Conservation (phyloP, 2,888 invertebrate genomes). For the Lacanobia oleracea region DNA sequence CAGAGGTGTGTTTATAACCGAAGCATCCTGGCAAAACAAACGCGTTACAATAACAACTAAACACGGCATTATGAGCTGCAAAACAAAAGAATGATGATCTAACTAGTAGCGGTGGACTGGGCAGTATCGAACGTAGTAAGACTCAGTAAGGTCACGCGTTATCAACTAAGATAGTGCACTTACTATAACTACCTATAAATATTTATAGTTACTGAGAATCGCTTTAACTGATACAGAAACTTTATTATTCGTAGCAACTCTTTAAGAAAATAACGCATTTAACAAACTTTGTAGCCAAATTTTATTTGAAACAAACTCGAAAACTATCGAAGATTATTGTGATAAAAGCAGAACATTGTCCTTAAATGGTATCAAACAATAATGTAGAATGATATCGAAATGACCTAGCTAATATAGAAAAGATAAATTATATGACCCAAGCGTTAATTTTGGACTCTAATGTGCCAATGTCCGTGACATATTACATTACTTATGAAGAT, state of each 20-base stretch:
- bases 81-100: conserved; percentile 53
- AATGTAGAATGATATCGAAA: background rate
- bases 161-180: conserved; percentile 59
- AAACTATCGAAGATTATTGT: too few relatives aligned
- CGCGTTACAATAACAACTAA: conserved; percentile 39
- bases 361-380: background rate
- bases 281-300: background rate
- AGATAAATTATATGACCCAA: conserved; percentile 19
- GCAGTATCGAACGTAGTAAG: conserved; percentile 35
- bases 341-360: background rate
- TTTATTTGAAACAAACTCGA: too few relatives aligned
- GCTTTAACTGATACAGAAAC: conserved; percentile 26
- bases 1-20: conserved; percentile 37
- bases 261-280: background rate
- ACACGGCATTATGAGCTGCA: conserved; percentile 28
- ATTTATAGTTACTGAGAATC: conserved; percentile 45
- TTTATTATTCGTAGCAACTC: conserved; percentile 14
- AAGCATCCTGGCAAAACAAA: conserved; percentile 30
- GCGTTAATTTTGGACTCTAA: conserved; percentile 21
- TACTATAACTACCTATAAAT: conserved; percentile 33
- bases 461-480: conserved; percentile 26
- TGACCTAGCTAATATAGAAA: conserved; percentile 15
- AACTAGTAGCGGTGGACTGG: conserved; percentile 17
- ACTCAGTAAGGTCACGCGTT: conserved; percentile 59
- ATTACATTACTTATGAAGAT: conserved; percentile 17